Evolutionary conservation across 2,888 invertebrate genomes (phyloP), one percentile per base, ranked within the genome.

Genomic region (Limenitis camilla): DNA sequence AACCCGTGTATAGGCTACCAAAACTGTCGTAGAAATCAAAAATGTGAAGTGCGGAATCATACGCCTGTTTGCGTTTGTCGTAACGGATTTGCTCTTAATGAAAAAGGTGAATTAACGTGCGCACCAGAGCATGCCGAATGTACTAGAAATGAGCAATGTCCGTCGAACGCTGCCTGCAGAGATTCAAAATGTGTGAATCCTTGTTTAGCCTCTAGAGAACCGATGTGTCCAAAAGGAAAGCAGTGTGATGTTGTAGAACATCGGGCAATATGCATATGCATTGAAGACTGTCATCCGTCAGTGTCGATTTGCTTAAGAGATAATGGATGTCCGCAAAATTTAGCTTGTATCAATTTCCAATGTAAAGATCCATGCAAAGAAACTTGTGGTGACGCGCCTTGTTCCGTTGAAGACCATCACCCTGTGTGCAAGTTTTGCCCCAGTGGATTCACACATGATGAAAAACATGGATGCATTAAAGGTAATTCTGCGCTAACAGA

Each of bases 381-480:
- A 75, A 93, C 93, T 74, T 93, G 93, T 82, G 96, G 96, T 87
- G 93, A 94, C 71, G 93, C 95, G 66, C 96, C 96, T 71, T 97
- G 97, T 90, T 93, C 93, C 88, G 96, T 96, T 71, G 95, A 96
- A 91, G 95, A 96, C 86, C 97, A 97, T 90, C 95, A 94, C 89
- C 94, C 96, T 69, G 93, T 94, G 85, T 97, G 97, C 94, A 95
- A 96, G 92, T 96, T 95, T 91, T 97, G 97, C 90, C 96, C 96
- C 77, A 91, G 91, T 86, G 97, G 96, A 90, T 96, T 94, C 91
- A 93, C 93, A 89, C 93, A 94, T 85, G 96, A 96, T 89, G 92
- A 94, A 79, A 93, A 93, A 90, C 93, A 94, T 89, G 96, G 96
- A 93, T 97, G 96, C 91, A 92, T 94, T 89, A 95, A 96, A 96